Conservation (phyloP, 2,888 invertebrate genomes). For the Aproaerema taeniolella region DNA sequence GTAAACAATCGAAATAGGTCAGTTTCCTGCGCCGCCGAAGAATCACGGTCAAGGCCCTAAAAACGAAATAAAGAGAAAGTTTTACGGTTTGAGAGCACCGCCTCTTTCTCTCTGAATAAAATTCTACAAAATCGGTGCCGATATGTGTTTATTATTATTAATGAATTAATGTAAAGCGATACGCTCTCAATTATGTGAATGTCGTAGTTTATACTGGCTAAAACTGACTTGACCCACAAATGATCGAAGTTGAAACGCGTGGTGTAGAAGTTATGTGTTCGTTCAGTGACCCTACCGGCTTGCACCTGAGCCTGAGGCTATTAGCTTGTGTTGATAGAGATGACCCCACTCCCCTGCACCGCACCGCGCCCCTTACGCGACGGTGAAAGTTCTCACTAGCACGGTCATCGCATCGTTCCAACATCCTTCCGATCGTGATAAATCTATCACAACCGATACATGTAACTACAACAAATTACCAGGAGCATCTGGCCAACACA, state of each 20-base stretch:
- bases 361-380: constrained; percentile 4
- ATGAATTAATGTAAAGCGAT: too few relatives aligned
- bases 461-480: too few relatives aligned
- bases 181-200: too few relatives aligned
- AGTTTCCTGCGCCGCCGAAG: constrained; percentile 4
- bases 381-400: constrained; percentile 23
- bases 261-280: not conserved
- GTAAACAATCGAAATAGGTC: constrained; percentile 5
- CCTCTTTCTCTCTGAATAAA: constrained; percentile 16
- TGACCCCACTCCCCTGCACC: constrained; percentile 1
- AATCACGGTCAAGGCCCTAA: constrained; percentile 21
- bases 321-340: constrained; percentile 4
- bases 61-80: constrained; percentile 23
- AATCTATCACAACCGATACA: too few relatives aligned
- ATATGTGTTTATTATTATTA: not conserved
- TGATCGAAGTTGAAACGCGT: not conserved
- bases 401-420: constrained; percentile 8
- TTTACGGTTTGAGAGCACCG: constrained; percentile 16
- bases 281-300: constrained; percentile 15
- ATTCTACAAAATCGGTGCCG: not conserved
- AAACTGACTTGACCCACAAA: too few relatives aligned
- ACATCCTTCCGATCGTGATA: constrained; percentile 16
- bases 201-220: too few relatives aligned
- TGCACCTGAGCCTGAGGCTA: constrained; percentile 10
- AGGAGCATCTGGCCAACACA: too few relatives aligned